These are phyloP conservation scores for Uria lomvia DNA, from an alignment of 2,113 vertebrate species.

Conservation along the genomic window DNA sequence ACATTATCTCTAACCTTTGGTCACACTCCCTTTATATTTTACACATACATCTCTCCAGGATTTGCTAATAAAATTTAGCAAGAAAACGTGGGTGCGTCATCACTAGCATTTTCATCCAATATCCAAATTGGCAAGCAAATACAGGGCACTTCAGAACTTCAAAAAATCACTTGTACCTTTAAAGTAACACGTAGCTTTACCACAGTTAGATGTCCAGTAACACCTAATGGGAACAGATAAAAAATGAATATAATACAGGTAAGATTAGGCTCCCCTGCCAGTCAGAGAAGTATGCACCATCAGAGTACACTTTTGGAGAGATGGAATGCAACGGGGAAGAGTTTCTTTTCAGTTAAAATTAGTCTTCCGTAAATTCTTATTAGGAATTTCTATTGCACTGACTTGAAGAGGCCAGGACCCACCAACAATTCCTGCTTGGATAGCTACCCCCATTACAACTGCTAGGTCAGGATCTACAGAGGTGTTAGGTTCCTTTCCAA, in stretches of 20 bases:
- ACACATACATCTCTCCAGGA: background rate
- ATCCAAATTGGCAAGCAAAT: background rate
- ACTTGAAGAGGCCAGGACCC: slow-evolving; percentile 98
- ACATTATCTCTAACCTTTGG: slow-evolving; percentile 7
- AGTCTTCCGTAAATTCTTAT: slow-evolving; percentile 90
- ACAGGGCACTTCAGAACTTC: background rate
- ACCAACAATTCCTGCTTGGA: slow-evolving; percentile 94
- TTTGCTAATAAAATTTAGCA: slow-evolving; percentile 71
- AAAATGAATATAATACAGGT: background rate
- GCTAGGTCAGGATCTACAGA: slow-evolving; percentile 94
- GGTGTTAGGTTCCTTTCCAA: slow-evolving; percentile 93
- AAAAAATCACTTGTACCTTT: background rate
- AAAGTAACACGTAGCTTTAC: background rate
- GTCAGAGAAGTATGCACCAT: background rate
- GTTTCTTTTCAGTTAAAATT: slow-evolving; percentile 83
- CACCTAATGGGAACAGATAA: background rate
- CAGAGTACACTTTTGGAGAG: background rate
- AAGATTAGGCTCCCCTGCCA: background rate
- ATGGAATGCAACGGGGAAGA: background rate
- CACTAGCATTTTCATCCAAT: slow-evolving; percentile 3
- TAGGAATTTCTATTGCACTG: slow-evolving; percentile 95
- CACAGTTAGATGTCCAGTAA: background rate
- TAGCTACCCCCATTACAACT: slow-evolving; percentile 90
- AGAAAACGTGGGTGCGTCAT: background rate
- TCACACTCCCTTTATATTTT: slow-evolving; percentile 2